A percentile compares a stretch with the other conserved stretches of the same genome.
These are phyloP conservation scores for Tryphoninae sp. DNA, from an alignment of 2,888 invertebrate genomes.

Conservation along the genomic window DNA sequence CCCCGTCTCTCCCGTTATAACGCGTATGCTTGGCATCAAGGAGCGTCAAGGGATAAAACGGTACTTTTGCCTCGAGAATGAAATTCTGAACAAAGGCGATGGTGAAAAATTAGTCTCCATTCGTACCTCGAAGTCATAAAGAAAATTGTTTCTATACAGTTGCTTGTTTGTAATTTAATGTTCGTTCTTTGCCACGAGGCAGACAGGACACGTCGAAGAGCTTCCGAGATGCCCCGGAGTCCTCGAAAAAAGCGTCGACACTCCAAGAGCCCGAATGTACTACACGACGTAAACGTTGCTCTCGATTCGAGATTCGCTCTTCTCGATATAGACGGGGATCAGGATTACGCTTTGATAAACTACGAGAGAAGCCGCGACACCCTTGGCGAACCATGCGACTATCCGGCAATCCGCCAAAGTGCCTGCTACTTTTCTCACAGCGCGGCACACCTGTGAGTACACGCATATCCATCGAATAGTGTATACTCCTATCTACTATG, in stretches of 20 bases:
- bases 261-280: slow-evolving; percentile 73
- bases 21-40: slow-evolving; percentile 1
- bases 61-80: slow-evolving; percentile 1
- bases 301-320: slow-evolving; percentile 76
- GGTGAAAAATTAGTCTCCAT: background rate
- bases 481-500: background rate
- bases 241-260: slow-evolving; percentile 74
- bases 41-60: slow-evolving; percentile 5
- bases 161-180: background rate
- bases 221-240: slow-evolving; percentile 75
- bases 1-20: slow-evolving; percentile 4
- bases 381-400: slow-evolving; percentile 75
- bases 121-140: background rate
- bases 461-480: too few relatives aligned
- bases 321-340: slow-evolving; percentile 76
- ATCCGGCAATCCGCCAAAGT: slow-evolving; percentile 78
- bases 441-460: slow-evolving; percentile 78
- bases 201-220: slow-evolving; percentile 75
- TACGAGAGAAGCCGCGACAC: slow-evolving; percentile 74
- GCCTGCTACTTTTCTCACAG: slow-evolving; percentile 79
- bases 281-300: slow-evolving; percentile 71
- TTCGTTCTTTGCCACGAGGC: slow-evolving; percentile 34
- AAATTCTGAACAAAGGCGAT: background rate
- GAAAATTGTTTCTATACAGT: background rate
- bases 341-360: slow-evolving; percentile 76